Base-by-base conservation (phyloP, 1,140 invertebrate species). In the Anoplophora glabripennis region DNA sequence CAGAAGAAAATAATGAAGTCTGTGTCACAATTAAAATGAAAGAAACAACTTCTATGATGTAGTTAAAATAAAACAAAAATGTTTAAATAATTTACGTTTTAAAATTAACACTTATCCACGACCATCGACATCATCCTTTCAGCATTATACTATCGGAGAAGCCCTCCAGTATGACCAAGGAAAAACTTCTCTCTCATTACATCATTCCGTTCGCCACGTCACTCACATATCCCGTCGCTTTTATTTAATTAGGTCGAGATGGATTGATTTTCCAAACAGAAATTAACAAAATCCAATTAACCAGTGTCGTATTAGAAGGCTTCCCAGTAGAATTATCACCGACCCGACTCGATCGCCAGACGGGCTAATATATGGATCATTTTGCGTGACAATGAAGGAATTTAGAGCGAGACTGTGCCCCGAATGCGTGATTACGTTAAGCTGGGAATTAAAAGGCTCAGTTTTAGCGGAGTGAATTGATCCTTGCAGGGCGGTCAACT, bases 401-500 rank as follows among this genome's bases (percentile, higher is more conserved):
- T 57, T 57, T 57, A 34, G 46, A 49, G 55, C 47, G 55, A 57
- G 49, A 57, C 45, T 57, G 55, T 37, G 46, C 45, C 44, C 45
- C 36, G 55, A 57, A 57, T 57, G 55, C 46, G 55, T 57, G 55
- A 57, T 57, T 57, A 57, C 46, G 55, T 51, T 57, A 57, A 57
- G 55, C 55, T 45, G 40, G 46, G 55, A 57, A 57, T 57, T 57
- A 57, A 57, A 57, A 57, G 55, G 55, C 55, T 57, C 55, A 57
- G 55, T 57, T 57, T 57, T 57, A 57, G 55, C 49, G 46, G 55
- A 57, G 55, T 41, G 55, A 57, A 57, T 57, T 57, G 55, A 57
- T 57, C 55, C 55, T 57, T 57, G 47, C 38, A 17, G 38, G n/a
- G n/a, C n/a, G n/a, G n/a, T 15, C 38, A 7, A n/a, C 15, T 41